These are phyloP conservation scores for Pemphigus obesinymphae DNA, from an alignment of 1,140 invertebrate species.

Conservation along the genomic window DNA sequence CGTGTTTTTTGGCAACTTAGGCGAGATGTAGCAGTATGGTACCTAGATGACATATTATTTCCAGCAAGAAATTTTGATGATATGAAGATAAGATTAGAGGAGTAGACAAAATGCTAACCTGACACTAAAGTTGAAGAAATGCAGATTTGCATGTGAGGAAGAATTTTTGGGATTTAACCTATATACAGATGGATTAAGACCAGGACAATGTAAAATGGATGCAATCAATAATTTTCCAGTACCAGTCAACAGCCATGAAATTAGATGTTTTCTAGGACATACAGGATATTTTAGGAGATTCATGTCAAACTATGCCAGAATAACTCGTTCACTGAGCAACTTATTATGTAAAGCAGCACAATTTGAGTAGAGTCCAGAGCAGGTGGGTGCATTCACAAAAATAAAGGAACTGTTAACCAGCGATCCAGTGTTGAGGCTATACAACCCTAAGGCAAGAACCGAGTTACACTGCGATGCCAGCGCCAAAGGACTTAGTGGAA, in stretches of 20 bases:
- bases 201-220: neutral
- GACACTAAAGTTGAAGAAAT: neutral
- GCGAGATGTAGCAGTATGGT: neutral
- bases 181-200: neutral
- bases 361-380: neutral
- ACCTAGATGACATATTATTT: neutral
- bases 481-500: neutral
- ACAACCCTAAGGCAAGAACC: neutral
- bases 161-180: neutral
- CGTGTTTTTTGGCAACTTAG: neutral
- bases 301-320: neutral
- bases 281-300: constrained; percentile 1
- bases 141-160: neutral
- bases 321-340: neutral
- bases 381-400: neutral
- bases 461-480: constrained; percentile 36
- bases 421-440: neutral
- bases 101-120: neutral
- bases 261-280: neutral
- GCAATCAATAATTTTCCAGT: constrained; percentile 16
- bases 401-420: neutral
- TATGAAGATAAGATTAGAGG: neutral
- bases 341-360: neutral
- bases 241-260: neutral
- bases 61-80: neutral